Percentiles rank a stretch among this genome's conserved stretches.
Conservation (phyloP, 2,113 vertebrate species). For the Ciconia boyciana region DNA sequence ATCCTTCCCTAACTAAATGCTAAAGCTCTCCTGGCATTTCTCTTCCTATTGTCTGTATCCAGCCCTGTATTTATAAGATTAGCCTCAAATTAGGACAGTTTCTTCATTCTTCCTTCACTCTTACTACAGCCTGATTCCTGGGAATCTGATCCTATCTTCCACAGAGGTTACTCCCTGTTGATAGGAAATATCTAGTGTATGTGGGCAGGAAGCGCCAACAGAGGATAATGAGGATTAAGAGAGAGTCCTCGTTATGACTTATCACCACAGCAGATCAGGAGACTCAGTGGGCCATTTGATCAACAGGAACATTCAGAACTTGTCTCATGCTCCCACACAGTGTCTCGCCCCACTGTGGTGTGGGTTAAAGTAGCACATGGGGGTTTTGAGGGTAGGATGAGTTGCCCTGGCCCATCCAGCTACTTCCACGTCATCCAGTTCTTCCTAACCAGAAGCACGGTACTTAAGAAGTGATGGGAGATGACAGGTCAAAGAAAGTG, state of each 20-base stretch:
- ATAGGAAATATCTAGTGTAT: slow-evolving; percentile 47
- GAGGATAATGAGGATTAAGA: slow-evolving; percentile 44
- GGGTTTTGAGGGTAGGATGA: not conserved
- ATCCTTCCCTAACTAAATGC: not conserved
- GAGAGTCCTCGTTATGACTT: slow-evolving; percentile 38
- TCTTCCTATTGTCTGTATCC: slow-evolving; percentile 25
- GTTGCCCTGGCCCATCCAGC: not conserved
- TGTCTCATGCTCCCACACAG: not conserved
- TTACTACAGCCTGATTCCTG: slow-evolving; percentile 42
- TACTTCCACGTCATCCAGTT: not conserved
- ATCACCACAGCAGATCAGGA: slow-evolving; percentile 30
- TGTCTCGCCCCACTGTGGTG: not conserved
- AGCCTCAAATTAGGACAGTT: slow-evolving; percentile 46
- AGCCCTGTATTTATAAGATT: slow-evolving; percentile 42
- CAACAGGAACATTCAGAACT: slow-evolving; percentile 47
- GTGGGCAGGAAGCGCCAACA: not conserved
- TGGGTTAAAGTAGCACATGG: not conserved
- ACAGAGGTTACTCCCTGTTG: slow-evolving; percentile 50
- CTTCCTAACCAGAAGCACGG: not conserved
- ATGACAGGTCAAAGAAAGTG: not conserved
- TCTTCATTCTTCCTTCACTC: slow-evolving; percentile 55
- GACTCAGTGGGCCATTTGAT: slow-evolving; percentile 21
- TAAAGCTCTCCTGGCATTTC: not conserved
- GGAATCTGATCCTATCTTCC: slow-evolving; percentile 62
- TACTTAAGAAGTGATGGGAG: not conserved